Percentiles rank a stretch among this genome's conserved stretches.
These are phyloP conservation scores for Manis pentadactyla DNA, from an alignment of 2,797 vertebrate genomes.

Conservation along the genomic window DNA sequence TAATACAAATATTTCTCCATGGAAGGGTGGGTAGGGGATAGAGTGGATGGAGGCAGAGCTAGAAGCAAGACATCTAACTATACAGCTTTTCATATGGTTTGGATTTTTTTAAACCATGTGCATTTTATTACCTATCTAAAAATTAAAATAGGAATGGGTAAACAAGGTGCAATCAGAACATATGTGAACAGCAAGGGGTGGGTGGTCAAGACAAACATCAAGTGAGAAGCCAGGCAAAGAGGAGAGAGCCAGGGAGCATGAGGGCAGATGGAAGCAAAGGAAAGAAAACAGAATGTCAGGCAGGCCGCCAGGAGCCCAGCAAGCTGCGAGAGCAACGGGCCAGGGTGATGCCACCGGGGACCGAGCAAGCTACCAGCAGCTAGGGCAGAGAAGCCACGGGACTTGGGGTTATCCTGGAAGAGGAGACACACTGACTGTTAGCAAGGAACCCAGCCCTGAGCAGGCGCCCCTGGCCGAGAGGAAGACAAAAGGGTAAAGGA, in stretches of 20 bases:
- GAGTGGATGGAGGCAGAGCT: background rate
- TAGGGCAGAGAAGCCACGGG: background rate
- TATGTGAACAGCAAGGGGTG: conserved; percentile 4
- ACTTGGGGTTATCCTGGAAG: background rate
- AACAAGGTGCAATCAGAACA: background rate
- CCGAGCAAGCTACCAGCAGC: background rate
- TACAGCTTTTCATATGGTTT: background rate
- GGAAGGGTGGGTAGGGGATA: fast-evolving
- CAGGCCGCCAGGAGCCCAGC: background rate
- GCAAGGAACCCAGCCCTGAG: background rate
- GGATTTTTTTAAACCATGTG: background rate
- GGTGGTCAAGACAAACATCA: background rate
- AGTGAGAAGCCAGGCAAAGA: conserved; percentile 1
- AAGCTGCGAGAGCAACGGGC: background rate
- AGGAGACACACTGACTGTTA: background rate
- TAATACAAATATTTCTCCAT: background rate
- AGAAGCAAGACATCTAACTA: background rate
- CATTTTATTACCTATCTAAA: background rate
- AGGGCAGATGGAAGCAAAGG: conserved; percentile 48
- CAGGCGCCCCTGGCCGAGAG: background rate
- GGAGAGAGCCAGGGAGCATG: background rate
- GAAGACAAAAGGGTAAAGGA: background rate
- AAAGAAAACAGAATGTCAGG: background rate
- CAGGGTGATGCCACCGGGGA: background rate
- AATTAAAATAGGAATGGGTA: background rate